phyloP scores from a whole-genome alignment of 2,888 invertebrate species.

The Pandemis heparana region DNA sequence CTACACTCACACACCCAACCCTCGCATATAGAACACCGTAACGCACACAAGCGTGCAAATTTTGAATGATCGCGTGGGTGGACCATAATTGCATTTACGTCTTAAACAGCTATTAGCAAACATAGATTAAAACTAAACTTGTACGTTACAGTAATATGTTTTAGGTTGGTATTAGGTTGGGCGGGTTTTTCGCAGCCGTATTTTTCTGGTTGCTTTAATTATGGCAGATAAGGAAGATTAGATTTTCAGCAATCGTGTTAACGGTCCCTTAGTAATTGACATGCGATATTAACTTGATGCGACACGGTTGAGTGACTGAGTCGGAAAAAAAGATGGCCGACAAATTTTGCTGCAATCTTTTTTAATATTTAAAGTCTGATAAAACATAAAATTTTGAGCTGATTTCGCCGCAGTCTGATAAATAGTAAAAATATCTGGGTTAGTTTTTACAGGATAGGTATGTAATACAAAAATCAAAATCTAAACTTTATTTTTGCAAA shows the following conservation, averaged over 20 bases:
- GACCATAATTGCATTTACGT: slow-evolving; percentile 55
- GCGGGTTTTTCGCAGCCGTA: slow-evolving; percentile 1
- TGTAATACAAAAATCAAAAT: too few species aligned
- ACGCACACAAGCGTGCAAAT: slow-evolving; percentile 50
- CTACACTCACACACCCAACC: slow-evolving; percentile 75
- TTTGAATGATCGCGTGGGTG: slow-evolving; percentile 53
- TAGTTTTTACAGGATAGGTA: too few species aligned
- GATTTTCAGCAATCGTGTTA: slow-evolving; percentile 33
- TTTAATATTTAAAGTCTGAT: too few species aligned
- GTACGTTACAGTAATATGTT: slow-evolving; percentile 5
- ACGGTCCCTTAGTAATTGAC: slow-evolving; percentile 34
- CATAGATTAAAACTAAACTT: slow-evolving; percentile 30
- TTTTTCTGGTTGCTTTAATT: slow-evolving; percentile 16
- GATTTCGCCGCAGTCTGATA: too few species aligned
- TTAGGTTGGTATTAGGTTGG: slow-evolving; percentile 15
- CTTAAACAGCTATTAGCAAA: slow-evolving; percentile 48
- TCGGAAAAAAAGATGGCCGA: neutral
- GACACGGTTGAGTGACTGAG: slow-evolving; percentile 16
- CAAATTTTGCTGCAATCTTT: neutral
- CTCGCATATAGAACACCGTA: slow-evolving; percentile 65
- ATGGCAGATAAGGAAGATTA: slow-evolving; percentile 27
- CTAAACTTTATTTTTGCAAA: too few species aligned
- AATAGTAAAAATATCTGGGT: too few species aligned
- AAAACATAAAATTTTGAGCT: too few species aligned
- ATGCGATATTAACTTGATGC: slow-evolving; percentile 36